Evolutionary conservation across 2,888 invertebrate species (phyloP), one percentile per base, ranked within the genome.

Genomic region (Ophion ellenae): DNA sequence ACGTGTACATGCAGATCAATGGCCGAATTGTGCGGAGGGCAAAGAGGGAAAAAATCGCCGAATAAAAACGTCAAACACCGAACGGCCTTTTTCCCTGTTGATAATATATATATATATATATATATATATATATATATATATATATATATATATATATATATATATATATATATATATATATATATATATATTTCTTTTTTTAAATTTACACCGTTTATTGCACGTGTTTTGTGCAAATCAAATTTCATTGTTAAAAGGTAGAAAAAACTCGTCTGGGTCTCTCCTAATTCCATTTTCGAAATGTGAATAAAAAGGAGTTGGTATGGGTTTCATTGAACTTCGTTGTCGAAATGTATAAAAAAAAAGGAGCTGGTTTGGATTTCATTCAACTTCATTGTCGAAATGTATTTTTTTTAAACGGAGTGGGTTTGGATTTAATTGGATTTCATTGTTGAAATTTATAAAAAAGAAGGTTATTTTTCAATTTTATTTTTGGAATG

Each of bases 181-280:
- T 32, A 32, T 32, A 32, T 81, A 1, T 24, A 0, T 24, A n/a
- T 24, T 24, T 61, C 53, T 47, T 77, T 73, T 77, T 67, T 70
- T 75, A 40, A 75, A 75, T 17, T 64, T 17, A 59, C 70, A 75
- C 64, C 63, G 79, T 85, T 79, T 67, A 45, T 81, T 64, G 74
- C 57, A 40, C 47, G 57, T 67, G 32, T 47, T 69, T 69, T 20
- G 76, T 11, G 76, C 61, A 9, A 75, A 61, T 57, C 74, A 24
- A 45, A 70, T 7, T 82, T 75, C 64, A 74, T 40, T 69, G 47
- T 61, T n/a, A 24, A 81, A 67, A 4, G 14, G 24, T 24, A 76
- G 71, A 76, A 76, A 67, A 61, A 73, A 69, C 24, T 57, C 7
- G 69, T 73, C 70, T 64, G 76, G 6, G 7, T 6, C 1, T 9